Conservation (phyloP, 2,113 vertebrate species). For the Copsychus sechellarum region DNA sequence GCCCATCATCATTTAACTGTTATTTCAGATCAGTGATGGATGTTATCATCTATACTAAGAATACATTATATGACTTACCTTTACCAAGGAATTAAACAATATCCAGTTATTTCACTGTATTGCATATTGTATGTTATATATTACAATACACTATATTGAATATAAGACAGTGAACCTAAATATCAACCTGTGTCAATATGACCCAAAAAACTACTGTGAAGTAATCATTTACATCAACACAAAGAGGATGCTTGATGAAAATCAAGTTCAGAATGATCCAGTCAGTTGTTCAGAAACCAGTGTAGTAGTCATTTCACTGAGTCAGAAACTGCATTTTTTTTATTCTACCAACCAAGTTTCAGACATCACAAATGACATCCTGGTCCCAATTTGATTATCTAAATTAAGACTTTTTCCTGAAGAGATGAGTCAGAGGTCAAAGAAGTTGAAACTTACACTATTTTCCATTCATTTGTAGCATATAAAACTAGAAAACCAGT, state of each 20-base stretch:
- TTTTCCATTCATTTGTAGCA: background rate
- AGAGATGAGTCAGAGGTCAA: background rate
- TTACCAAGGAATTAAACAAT: background rate
- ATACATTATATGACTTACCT: background rate
- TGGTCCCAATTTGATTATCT: background rate
- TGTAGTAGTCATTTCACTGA: background rate
- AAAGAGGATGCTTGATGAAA: background rate
- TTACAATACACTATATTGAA: background rate
- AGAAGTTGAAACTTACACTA: background rate
- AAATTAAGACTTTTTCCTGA: background rate
- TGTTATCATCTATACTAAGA: background rate
- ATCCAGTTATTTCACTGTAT: background rate
- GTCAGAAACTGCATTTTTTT: background rate
- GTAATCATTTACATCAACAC: background rate
- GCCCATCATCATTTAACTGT: background rate
- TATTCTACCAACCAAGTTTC: background rate
- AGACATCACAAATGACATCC: background rate
- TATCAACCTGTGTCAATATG: background rate
- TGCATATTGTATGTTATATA: background rate
- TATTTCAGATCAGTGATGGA: background rate
- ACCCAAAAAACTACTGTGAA: background rate
- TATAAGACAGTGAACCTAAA: background rate
- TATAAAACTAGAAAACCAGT: background rate
- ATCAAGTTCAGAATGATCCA: background rate
- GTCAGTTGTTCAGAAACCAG: background rate